Evolutionary conservation across 2,888 invertebrate genomes (phyloP), one percentile per base, ranked within the genome.

Genomic region (Polyommatus iphigenia): DNA sequence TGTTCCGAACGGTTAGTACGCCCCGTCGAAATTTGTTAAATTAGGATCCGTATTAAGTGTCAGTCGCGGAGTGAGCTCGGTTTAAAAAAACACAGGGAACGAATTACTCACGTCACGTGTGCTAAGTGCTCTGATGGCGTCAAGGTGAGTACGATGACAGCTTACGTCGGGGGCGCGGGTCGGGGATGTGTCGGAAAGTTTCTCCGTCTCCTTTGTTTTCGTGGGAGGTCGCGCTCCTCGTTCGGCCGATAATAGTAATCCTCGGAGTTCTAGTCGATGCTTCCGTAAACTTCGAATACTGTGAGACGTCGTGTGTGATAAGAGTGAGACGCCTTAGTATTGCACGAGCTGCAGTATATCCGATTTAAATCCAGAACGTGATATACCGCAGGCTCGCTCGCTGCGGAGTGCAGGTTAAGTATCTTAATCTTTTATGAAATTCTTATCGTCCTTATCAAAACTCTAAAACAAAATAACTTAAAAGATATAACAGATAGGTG

Each of bases 1-100:
- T 98, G 96, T 98, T 98, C 88, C 95, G 97, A 88, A 95, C 96
- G 95, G 97, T 97, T 94, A 96, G 97, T 95, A 76, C 36, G 41
- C 46, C 20, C 41, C 24, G 41, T 46, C 41, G 13, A 73, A 73
- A 7, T 46, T 46, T 20, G 20, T 73, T 15, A 24, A 46, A 46
- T 46, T 73, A 73, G 2, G 10, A 73, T 20, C 8, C n/a, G 57
- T 57, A 36, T 13, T 32, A 4, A 67, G 67, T 67, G 67, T 67
- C 59, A 5, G 59, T 29, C 15, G 29, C 24, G 67, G 18, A 67
- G 67, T 67, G 67, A 67, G 67, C 29, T 18, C 67, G 67, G 29
- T 29, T 36, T 54, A 15, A 54, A 36, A 57, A 59, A 29, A 57
- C 6, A 6, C 29, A 15, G 67, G 15, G 29, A 29, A 29, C 15